A percentile compares a stretch with the other conserved stretches of the same genome.
Conservation (phyloP, 2,797 vertebrate species). For the Hemitrygon akajei region DNA sequence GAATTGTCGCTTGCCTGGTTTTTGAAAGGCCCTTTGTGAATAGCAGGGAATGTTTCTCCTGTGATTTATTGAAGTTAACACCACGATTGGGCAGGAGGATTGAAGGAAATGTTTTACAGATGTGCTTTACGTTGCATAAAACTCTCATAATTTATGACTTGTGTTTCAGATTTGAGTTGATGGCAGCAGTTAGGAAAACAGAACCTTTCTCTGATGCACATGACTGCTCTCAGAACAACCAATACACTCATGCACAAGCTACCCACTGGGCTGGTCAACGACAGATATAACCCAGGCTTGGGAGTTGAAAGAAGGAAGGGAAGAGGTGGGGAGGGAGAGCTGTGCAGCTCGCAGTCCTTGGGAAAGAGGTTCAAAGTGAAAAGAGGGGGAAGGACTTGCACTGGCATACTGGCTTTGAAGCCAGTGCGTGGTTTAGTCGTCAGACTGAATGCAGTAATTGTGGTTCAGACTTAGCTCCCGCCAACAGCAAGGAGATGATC, state of each 20-base stretch:
- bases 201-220: background rate
- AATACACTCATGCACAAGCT: background rate
- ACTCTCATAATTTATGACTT: constrained; percentile 18
- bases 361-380: background rate
- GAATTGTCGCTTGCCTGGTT: background rate
- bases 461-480: background rate
- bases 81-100: background rate
- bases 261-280: background rate
- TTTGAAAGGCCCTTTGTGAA: background rate
- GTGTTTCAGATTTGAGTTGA: background rate
- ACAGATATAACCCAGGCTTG: background rate
- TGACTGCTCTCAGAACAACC: background rate
- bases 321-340: background rate
- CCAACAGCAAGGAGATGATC: background rate
- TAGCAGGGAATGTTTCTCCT: background rate
- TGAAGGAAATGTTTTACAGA: constrained; percentile 29
- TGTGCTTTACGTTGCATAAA: constrained; percentile 14
- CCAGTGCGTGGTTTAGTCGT: background rate
- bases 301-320: background rate
- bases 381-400: background rate
- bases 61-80: constrained; percentile 24
- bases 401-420: background rate
- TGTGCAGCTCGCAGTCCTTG: background rate
- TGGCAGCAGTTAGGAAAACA: background rate
- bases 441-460: background rate